Base-by-base conservation (phyloP, 2,797 vertebrate genomes). In the Phaenicophaeus curvirostris region DNA sequence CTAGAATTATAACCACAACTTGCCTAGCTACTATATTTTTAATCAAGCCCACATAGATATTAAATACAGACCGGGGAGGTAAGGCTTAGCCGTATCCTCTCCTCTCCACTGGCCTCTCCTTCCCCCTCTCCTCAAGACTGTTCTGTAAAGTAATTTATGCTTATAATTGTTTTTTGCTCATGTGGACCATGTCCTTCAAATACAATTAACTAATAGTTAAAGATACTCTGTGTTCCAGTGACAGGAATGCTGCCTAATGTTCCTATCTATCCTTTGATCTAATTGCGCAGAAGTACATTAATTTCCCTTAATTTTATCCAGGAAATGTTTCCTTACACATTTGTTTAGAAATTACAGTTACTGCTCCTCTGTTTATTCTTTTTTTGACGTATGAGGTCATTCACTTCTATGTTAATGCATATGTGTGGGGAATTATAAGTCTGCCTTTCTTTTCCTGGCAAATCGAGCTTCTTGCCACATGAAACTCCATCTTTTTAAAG, bases 1-100 rank as follows among this genome's bases (percentile, higher is more conserved):
- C 8, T 18, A 25, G 17, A 50, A 50, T 42, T 76, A 28, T 20
- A 65, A 37, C 6, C 5, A 63, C 5, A 62, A 10, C 19, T 46
- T 72, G 48, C 27, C 35, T 23, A 46, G 15, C 21, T 54, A 6
- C 46, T 57, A 1, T 23, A 44, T 5, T 59, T 81, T 53, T 44
- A 77, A 55, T 39, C 8, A 74, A 74, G 28, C 7, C 23, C 50
- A 2, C 50, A 63, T 33, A 3, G 18, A 5, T 50, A 3, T 37
- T 50, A 68, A 61, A 33, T 50, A 58, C 17, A 50, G 23, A 28
- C 11, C 14, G 9, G 3, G 13, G 16, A 55, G 6, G 4, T 35
- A 20, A 6, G 13, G 13, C 31, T 39, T 0, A 1, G 4, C 2
- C 37, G 5, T 44, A 5, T 11, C 7, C 2, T 71, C 10, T 35